A percentile compares a stretch with the other conserved stretches of the same genome.
Conservation (phyloP, 2,797 vertebrate genomes). For the Galaxias olidus region DNA sequence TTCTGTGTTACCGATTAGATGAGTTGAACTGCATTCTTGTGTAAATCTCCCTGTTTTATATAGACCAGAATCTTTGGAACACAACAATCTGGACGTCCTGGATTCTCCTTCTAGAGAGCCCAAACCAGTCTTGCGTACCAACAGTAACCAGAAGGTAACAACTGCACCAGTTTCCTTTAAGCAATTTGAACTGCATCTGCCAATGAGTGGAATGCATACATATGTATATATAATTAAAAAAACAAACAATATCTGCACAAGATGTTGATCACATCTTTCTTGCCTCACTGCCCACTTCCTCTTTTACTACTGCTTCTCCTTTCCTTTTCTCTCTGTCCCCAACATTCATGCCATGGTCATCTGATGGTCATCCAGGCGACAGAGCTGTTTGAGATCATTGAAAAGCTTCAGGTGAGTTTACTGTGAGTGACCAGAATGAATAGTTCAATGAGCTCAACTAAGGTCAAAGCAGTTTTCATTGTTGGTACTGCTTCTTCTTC, state of each 20-base stretch:
- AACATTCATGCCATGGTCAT: slow-evolving; percentile 5
- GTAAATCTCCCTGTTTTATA: slow-evolving; percentile 56
- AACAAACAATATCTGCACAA: too few species aligned
- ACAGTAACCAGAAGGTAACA: slow-evolving; percentile 73
- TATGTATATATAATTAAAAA: too few species aligned
- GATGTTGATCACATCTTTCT: not conserved
- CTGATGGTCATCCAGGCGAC: slow-evolving; percentile 63
- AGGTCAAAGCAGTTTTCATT: slow-evolving; percentile 36
- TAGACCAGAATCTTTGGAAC: slow-evolving; percentile 63
- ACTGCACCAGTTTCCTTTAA: too few species aligned
- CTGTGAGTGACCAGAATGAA: not conserved
- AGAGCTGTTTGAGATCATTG: slow-evolving; percentile 84
- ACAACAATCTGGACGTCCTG: slow-evolving; percentile 66
- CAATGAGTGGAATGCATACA: too few species aligned
- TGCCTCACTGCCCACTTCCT: slow-evolving; percentile 35
- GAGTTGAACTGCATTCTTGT: slow-evolving; percentile 23
- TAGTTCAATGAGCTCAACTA: not conserved
- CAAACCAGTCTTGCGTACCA: slow-evolving; percentile 55
- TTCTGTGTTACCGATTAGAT: not conserved
- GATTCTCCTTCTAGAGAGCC: slow-evolving; percentile 65
- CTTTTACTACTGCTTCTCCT: slow-evolving; percentile 28
- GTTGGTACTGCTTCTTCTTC: too few species aligned
- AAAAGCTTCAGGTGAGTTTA: slow-evolving; percentile 80
- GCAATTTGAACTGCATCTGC: too few species aligned
- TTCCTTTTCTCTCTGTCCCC: slow-evolving; percentile 29